A percentile compares a stretch with the other conserved stretches of the same genome.
Evolutionary conservation across 2,113 vertebrate species (phyloP).

Genomic region (Thalassarche chlororhynchos): DNA sequence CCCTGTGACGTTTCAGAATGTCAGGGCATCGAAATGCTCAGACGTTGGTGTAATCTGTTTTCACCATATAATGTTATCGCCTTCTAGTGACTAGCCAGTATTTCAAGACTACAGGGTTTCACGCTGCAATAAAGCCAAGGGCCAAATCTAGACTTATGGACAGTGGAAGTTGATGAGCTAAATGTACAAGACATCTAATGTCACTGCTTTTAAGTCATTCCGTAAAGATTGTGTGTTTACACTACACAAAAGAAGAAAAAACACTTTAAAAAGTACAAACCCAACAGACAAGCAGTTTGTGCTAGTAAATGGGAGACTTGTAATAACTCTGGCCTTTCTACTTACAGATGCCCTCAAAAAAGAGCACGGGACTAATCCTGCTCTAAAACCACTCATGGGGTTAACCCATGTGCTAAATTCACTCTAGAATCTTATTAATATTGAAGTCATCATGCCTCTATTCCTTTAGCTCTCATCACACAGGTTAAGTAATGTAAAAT

Average conservation of each 20-base stretch:
- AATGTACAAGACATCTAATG: not conserved
- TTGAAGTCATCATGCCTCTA: not conserved
- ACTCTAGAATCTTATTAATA: not conserved
- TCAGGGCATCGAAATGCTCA: too few species aligned
- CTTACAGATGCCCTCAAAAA: not conserved
- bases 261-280: not conserved
- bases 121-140: not conserved
- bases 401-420: not conserved
- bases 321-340: not conserved
- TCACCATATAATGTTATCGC: too few species aligned
- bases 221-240: not conserved
- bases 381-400: not conserved
- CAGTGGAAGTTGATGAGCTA: not conserved
- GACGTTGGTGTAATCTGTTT: too few species aligned
- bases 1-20: not conserved
- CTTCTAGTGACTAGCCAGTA: not conserved
- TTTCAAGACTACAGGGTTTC: not conserved
- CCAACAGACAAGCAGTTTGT: not conserved
- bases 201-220: not conserved
- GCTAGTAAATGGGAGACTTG: not conserved
- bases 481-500: not conserved
- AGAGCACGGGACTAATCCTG: rapidly evolving
- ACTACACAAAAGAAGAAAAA: not conserved
- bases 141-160: not conserved
- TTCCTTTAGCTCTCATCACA: not conserved